phyloP scores from a whole-genome alignment of 1,140 invertebrate species.

The Eufriesea mexicana region DNA sequence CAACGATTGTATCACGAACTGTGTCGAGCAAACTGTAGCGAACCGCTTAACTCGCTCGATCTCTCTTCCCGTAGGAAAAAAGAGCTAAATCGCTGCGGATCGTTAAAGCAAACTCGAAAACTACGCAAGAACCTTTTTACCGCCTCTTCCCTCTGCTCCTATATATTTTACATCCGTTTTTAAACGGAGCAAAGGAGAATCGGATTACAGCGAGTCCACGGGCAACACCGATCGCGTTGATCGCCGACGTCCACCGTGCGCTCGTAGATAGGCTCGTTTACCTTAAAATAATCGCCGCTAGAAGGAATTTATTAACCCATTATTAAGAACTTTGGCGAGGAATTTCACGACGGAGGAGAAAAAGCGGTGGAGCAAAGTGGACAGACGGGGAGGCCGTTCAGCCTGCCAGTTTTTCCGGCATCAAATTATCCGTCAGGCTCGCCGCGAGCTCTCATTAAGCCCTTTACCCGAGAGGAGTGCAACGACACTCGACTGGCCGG shows the following conservation, averaged over 20 bases:
- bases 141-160: neutral
- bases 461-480: slow-evolving; percentile 17
- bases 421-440: slow-evolving; percentile 42
- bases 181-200: no score
- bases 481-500: slow-evolving; percentile 30
- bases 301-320: neutral
- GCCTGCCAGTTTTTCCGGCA: slow-evolving; percentile 41
- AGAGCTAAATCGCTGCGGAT: neutral
- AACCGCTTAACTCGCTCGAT: neutral
- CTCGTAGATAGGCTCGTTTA: neutral
- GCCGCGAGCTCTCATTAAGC: slow-evolving; percentile 45
- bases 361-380: neutral
- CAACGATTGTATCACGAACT: neutral
- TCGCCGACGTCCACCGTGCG: neutral
- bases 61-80: neutral
- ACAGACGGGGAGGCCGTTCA: neutral
- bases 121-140: neutral
- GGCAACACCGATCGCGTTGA: neutral
- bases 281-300: neutral
- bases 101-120: neutral
- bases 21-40: neutral
- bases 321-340: slow-evolving; percentile 27
- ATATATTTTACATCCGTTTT: no score
- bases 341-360: slow-evolving; percentile 4
- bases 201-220: neutral